Evolutionary conservation across 1,140 invertebrate species (phyloP), one percentile per base, ranked within the genome.

Genomic region (Arion vulgaris): DNA sequence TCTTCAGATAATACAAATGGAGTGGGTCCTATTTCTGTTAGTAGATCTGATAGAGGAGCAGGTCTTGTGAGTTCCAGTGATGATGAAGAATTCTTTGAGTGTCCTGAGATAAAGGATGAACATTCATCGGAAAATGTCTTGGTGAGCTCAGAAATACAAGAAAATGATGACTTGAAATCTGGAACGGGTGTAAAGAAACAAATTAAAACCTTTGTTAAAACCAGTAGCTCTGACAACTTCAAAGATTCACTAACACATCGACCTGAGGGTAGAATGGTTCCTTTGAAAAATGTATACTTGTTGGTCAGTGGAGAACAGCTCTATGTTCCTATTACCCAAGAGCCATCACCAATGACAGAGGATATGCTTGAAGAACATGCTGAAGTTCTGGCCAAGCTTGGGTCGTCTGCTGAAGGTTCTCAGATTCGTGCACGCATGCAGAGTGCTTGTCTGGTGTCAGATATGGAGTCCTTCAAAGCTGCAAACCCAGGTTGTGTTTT

Each of bases 381-480:
- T 0, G 96, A 98, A 91, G 95, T 97, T 17, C 94, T 99, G n/a
- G 94, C 91, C n/a, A 93, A 91, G 88, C 93, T 99, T 0, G 97
- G 97, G 28, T 95, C 96, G 19, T 95, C 96, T 86, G 95, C 96
- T 32, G 95, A 96, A 86, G 96, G 95, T 4, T 95, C 95, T 0
- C 95, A 97, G 91, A 93, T 98, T 71, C 94, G 97, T 72, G 97
- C 97, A 0, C 95, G 96, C 90, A 96, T 99, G 94, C 98, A 99
- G 96, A 97, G 96, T 90, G 97, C 97, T 0, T 97, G 97, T 15
- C 93, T 99, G 15, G 93, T 98, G 5, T 99, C 98, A 0, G 98
- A 99, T 91, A 99, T 99, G 98, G 97, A 99, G 91, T 96, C 98
- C 0, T 99, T 99, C 89, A 99, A 99, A 93, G 98, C 98, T 4